Conservation (phyloP, 2,797 vertebrate genomes). For the Characodon lateralis region DNA sequence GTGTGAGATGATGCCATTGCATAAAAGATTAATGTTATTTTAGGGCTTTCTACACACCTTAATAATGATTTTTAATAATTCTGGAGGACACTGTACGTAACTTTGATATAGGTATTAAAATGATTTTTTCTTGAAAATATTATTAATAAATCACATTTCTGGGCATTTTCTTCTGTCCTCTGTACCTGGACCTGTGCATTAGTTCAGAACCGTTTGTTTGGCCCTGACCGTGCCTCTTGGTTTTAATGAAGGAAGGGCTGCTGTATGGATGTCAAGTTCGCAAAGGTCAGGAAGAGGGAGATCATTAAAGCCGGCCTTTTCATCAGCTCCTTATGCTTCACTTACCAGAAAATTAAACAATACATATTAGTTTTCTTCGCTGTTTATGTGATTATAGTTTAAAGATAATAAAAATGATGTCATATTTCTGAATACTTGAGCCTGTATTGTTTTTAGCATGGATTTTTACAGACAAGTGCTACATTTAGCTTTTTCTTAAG, state of each 20-base stretch:
- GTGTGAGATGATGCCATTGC: neutral
- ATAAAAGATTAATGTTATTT: neutral
- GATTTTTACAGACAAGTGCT: neutral
- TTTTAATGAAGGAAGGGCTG: slow-evolving; percentile 64
- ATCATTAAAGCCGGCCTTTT: slow-evolving; percentile 73
- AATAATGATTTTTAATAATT: neutral
- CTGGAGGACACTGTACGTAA: neutral
- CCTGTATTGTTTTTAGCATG: neutral
- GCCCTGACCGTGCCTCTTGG: slow-evolving; percentile 48
- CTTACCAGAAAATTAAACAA: slow-evolving; percentile 7
- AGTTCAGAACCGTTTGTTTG: slow-evolving; percentile 34
- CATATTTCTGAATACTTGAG: neutral
- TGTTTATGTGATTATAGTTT: neutral
- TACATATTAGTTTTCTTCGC: neutral
- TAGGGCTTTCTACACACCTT: neutral
- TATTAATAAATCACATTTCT: neutral
- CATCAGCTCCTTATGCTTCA: slow-evolving; percentile 73
- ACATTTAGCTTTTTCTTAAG: slow-evolving; percentile 4
- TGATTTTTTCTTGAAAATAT: neutral
- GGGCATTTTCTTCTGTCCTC: neutral
- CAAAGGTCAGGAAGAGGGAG: slow-evolving; percentile 74
- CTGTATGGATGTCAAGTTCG: slow-evolving; percentile 59
- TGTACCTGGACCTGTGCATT: slow-evolving; percentile 1
- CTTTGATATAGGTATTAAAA: neutral
- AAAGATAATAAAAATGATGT: neutral